These are phyloP conservation scores for Emesis russula DNA, from an alignment of 2,888 invertebrate species.

Conservation along the genomic window DNA sequence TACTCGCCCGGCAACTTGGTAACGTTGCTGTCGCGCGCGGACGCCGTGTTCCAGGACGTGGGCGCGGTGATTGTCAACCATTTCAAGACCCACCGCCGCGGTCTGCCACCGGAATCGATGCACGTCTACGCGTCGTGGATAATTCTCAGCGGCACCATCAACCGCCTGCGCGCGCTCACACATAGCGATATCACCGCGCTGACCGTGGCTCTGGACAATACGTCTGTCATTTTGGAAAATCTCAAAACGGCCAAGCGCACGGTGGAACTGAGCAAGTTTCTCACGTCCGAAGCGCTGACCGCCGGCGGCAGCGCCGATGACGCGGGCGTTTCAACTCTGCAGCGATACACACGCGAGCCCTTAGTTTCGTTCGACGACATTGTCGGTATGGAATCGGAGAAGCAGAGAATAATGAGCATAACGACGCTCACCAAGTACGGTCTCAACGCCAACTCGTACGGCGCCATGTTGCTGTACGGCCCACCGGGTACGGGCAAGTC, in stretches of 20 bases:
- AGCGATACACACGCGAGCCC: slow-evolving; percentile 25
- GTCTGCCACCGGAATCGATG: slow-evolving; percentile 34
- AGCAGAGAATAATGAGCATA: slow-evolving; percentile 14
- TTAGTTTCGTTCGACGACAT: slow-evolving; percentile 33
- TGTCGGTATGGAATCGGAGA: slow-evolving; percentile 16
- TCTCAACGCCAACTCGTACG: neutral
- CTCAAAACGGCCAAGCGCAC: slow-evolving; percentile 33
- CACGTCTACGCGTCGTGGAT: slow-evolving; percentile 38
- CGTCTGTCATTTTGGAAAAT: slow-evolving; percentile 32
- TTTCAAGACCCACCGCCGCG: slow-evolving; percentile 32
- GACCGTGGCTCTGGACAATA: slow-evolving; percentile 21
- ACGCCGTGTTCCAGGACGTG: slow-evolving; percentile 27
- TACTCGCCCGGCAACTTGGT: slow-evolving; percentile 33
- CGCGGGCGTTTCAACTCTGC: slow-evolving; percentile 24
- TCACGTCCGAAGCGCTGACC: slow-evolving; percentile 36
- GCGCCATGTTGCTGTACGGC: no score
- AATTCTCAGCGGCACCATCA: slow-evolving; percentile 31
- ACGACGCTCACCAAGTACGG: slow-evolving; percentile 28
- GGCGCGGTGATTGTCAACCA: slow-evolving; percentile 31
- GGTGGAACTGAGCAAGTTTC: slow-evolving; percentile 31
- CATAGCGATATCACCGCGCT: slow-evolving; percentile 28
- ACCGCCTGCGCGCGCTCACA: slow-evolving; percentile 26
- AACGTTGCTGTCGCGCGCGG: slow-evolving; percentile 28
- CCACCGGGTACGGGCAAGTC: no score
- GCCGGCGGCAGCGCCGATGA: slow-evolving; percentile 4